Conservation (phyloP, 2,113 vertebrate species). For the Pangasianodon hypophthalmus region DNA sequence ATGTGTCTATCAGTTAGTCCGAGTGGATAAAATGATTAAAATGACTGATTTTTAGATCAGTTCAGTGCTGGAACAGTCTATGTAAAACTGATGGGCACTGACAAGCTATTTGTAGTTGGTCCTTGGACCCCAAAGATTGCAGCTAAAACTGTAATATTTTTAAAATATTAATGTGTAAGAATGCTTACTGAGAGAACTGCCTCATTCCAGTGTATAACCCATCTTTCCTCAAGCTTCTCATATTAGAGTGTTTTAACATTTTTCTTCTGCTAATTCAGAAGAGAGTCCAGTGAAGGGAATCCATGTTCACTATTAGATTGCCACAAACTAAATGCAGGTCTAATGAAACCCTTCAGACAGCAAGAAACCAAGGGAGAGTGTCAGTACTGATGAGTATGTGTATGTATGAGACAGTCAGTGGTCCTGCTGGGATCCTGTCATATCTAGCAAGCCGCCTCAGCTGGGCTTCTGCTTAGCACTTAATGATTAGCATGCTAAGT, state of each 20-base stretch:
- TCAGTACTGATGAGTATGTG: neutral
- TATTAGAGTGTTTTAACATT: neutral
- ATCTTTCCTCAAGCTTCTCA: neutral
- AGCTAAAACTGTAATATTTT: neutral
- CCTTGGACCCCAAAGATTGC: neutral
- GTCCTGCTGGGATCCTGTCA: conserved; percentile 34
- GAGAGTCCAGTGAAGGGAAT: neutral
- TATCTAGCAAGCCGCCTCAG: neutral
- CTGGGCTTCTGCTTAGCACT: conserved; percentile 18
- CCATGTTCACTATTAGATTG: conserved; percentile 24
- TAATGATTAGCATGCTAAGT: conserved; percentile 36
- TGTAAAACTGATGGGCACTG: neutral
- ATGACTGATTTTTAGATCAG: neutral
- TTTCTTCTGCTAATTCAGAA: neutral
- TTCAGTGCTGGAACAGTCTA: neutral
- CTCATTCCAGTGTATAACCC: neutral
- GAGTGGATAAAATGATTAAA: neutral
- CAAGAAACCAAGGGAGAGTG: neutral
- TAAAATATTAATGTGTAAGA: neutral
- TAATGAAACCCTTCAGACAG: neutral
- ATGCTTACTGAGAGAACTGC: neutral
- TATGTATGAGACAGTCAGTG: conserved; percentile 23
- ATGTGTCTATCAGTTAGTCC: neutral
- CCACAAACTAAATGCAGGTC: neutral
- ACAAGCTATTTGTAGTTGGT: neutral